These are phyloP conservation scores for Lepidothrix coronata DNA, from an alignment of 2,113 vertebrate genomes.

Conservation along the genomic window DNA sequence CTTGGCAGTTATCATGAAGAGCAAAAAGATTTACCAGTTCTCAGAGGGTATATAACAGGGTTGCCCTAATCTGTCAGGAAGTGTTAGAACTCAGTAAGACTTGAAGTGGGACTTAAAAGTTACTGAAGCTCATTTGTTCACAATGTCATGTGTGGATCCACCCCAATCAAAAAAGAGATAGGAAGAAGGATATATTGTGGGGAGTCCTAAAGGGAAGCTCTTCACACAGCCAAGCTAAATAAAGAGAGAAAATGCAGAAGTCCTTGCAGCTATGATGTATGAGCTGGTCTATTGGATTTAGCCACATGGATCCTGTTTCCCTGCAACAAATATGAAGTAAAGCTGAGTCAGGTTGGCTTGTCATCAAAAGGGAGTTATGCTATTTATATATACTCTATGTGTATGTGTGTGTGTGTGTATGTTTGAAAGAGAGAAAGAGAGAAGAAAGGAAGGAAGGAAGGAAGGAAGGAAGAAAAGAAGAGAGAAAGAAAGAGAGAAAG, in stretches of 20 bases:
- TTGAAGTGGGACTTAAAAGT: slow-evolving; percentile 46
- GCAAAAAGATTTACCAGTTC: slow-evolving; percentile 43
- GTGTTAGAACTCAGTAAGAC: slow-evolving; percentile 43
- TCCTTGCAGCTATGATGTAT: not conserved
- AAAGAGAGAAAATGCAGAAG: not conserved
- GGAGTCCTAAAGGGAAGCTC: slow-evolving; percentile 4
- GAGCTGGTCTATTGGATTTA: not conserved
- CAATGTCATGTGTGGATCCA: slow-evolving; percentile 46
- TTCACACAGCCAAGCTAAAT: not conserved
- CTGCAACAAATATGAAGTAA: not conserved
- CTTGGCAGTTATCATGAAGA: slow-evolving; percentile 42
- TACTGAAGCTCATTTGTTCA: slow-evolving; percentile 42
- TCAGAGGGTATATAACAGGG: slow-evolving; percentile 43
- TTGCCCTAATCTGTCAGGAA: slow-evolving; percentile 60
- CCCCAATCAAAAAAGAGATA: not conserved
- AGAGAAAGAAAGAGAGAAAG: no score
- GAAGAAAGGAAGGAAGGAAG: not conserved
- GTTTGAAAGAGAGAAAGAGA: not conserved
- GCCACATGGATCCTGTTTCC: not conserved
- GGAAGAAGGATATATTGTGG: not conserved
- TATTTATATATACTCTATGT: not conserved
- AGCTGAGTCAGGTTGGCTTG: not conserved
- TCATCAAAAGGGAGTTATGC: not conserved
- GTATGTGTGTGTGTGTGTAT: no score
- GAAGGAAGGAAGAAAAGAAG: no score